Percentiles rank a stretch among this genome's conserved stretches.
Evolutionary conservation across 2,888 invertebrate genomes (phyloP).

Genomic region (Tetragnatha montana): DNA sequence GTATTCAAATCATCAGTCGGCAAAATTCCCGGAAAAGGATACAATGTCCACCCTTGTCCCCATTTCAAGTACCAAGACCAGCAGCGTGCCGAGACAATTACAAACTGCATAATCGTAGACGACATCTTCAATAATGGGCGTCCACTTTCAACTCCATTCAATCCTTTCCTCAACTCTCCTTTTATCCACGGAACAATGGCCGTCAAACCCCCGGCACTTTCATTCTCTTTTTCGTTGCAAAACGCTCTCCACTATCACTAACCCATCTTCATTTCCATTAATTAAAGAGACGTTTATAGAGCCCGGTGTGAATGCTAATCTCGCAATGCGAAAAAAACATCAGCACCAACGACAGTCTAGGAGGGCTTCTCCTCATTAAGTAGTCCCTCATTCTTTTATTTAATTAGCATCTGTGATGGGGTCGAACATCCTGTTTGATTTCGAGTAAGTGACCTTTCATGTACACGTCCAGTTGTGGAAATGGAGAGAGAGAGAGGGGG

Average conservation of each 20-base stretch:
- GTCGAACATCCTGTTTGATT: conserved; percentile 3
- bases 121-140: conserved; percentile 35
- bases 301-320: conserved; percentile 37
- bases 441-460: neutral
- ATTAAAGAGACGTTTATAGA: conserved; percentile 21
- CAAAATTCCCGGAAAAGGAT: neutral
- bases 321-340: neutral
- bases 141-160: conserved; percentile 22
- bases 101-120: conserved; percentile 35
- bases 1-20: neutral
- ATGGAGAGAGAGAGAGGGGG: too few relatives aligned
- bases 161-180: neutral
- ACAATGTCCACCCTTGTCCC: conserved; percentile 43
- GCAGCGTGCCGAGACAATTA: conserved; percentile 58
- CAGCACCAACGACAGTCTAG: neutral
- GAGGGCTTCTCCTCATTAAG: conserved; percentile 2
- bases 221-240: conserved; percentile 9
- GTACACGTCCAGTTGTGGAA: too few relatives aligned
- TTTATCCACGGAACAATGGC: conserved; percentile 44
- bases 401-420: conserved; percentile 6
- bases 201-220: conserved; percentile 7
- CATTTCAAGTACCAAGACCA: neutral
- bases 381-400: neutral
- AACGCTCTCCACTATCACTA: neutral
- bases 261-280: conserved; percentile 35